A percentile compares a stretch with the other conserved stretches of the same genome.
These are phyloP conservation scores for Flabesymbios commensalis DNA, from an alignment of 2,888 invertebrate genomes.

Conservation along the genomic window DNA sequence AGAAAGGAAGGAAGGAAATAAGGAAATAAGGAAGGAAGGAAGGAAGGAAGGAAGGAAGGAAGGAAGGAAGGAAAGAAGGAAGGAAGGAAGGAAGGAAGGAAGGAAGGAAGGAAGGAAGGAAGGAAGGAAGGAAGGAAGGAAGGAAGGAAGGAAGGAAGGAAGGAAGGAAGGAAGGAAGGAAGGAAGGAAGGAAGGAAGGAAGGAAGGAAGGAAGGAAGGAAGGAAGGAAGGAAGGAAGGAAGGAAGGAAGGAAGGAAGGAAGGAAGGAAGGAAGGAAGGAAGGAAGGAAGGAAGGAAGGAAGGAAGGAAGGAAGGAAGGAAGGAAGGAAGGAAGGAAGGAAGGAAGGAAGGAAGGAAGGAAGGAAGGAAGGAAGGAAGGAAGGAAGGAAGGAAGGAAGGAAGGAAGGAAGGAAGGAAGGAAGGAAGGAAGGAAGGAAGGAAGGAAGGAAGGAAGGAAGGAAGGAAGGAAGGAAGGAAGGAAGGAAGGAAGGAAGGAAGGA, in stretches of 20 bases:
- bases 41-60: no score
- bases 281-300: conserved; percentile 33
- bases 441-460: conserved; percentile 19
- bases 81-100: no score
- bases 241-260: conserved; percentile 18
- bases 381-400: conserved; percentile 36
- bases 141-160: no score
- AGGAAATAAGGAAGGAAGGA: no score
- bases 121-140: no score
- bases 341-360: conserved; percentile 34
- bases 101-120: no score
- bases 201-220: no score
- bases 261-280: conserved; percentile 33
- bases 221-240: no score
- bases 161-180: no score
- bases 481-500: conserved; percentile 10
- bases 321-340: conserved; percentile 32
- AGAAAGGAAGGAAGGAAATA: no score
- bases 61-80: no score
- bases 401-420: conserved; percentile 32
- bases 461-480: conserved; percentile 26
- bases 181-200: no score
- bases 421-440: conserved; percentile 24
- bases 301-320: conserved; percentile 33
- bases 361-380: conserved; percentile 36